Evolutionary conservation across 2,888 invertebrate species (phyloP).

Genomic region (Platycheirus rosarum): DNA sequence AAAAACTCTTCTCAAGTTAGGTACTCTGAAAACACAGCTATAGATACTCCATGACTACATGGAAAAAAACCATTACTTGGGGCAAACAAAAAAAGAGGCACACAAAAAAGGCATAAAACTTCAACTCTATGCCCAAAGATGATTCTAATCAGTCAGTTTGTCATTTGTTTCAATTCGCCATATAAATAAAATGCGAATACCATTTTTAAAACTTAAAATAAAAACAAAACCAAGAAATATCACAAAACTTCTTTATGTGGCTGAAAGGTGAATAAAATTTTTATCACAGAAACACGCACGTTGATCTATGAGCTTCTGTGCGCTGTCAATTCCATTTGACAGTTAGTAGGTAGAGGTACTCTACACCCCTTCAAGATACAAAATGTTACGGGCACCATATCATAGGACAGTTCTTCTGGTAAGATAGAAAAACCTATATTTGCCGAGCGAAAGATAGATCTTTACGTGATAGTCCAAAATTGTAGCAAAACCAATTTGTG

Average conservation of each 20-base stretch:
- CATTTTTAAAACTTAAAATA: conserved; percentile 28
- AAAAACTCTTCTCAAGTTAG: conserved; percentile 16
- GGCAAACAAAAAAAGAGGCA: background rate
- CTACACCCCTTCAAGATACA: conserved; percentile 6
- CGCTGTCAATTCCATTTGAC: conserved; percentile 32
- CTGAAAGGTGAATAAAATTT: conserved; percentile 63
- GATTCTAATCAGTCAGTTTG: conserved; percentile 75
- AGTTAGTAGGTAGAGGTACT: too few species aligned
- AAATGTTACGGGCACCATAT: conserved; percentile 39
- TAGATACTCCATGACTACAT: conserved; percentile 3
- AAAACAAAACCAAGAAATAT: conserved; percentile 47
- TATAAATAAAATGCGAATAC: conserved; percentile 62
- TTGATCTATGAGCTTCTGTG: conserved; percentile 34
- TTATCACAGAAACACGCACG: conserved; percentile 37
- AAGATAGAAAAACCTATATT: conserved; percentile 8
- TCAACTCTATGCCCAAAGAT: conserved; percentile 64
- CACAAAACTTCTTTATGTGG: conserved; percentile 55
- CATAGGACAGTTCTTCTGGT: background rate
- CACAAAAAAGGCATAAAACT: conserved; percentile 22
- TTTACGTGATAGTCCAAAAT: conserved; percentile 73
- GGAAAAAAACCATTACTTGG: conserved; percentile 22
- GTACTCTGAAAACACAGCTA: conserved; percentile 22
- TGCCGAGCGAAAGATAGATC: conserved; percentile 53
- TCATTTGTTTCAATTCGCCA: conserved; percentile 75
- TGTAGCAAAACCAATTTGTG: conserved; percentile 74